Conservation (phyloP, 2,797 vertebrate species). For the Mormyrus hasselquistii region DNA sequence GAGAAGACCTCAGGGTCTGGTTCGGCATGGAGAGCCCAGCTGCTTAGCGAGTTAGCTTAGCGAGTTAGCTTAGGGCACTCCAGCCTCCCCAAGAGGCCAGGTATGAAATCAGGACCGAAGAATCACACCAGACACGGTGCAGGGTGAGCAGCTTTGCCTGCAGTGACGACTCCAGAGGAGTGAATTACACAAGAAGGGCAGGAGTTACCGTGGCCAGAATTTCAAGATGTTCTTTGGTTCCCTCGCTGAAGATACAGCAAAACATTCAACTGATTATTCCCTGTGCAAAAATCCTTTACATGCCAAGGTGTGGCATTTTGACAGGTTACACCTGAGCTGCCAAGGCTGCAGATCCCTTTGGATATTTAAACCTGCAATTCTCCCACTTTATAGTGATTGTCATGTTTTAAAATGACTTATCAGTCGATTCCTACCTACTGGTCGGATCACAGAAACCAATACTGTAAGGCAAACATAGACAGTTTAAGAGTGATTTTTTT, state of each 20-base stretch:
- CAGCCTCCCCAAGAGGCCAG: not conserved
- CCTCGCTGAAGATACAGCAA: not conserved
- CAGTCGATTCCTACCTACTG: not conserved
- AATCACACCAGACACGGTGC: not conserved
- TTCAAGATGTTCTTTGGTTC: not conserved
- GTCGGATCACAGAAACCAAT: not conserved
- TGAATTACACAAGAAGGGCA: not conserved
- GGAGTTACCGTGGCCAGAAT: not conserved
- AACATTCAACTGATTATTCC: not conserved
- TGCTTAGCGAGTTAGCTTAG: not conserved
- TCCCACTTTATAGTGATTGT: not conserved
- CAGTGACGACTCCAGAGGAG: not conserved
- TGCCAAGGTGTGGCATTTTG: not conserved
- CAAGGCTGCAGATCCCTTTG: not conserved
- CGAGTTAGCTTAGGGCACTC: not conserved
- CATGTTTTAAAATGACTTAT: not conserved
- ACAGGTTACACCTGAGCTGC: not conserved
- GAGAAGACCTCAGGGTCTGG: constrained; percentile 35
- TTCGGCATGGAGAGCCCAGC: constrained; percentile 32
- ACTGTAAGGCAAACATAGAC: not conserved
- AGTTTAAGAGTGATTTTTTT: not conserved
- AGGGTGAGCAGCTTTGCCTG: not conserved
- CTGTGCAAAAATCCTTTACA: not conserved
- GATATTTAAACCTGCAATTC: not conserved
- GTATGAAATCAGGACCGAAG: not conserved